Base-by-base conservation (phyloP, 1,140 invertebrate species). In the Nephotettix cincticeps region DNA sequence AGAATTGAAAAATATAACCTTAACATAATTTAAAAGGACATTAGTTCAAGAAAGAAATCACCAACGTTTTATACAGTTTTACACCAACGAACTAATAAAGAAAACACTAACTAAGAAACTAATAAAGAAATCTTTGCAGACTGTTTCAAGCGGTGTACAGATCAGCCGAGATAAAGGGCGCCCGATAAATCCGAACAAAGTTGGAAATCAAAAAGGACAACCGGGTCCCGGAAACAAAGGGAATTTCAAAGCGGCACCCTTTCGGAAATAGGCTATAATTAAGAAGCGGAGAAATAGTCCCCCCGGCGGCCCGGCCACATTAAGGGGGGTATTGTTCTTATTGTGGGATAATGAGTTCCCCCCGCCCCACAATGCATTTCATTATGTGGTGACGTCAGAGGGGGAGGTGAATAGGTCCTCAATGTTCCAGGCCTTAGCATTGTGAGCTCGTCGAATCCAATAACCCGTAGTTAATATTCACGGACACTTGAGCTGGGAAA, bases 321-420 rank as follows among this genome's bases (percentile, higher is more conserved):
- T 67, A 67, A 67, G 64, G 64, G 64, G 4, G 30, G 64, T 67
- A 67, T 67, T 67, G 64, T 67, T 67, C 64, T 67, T 67, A 67
- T 67, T 67, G 64, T 67, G 64, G 13, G 30, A 30, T 67, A 45
- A 67, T 67, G 64, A 67, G 64, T 19, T 45, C 32, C 32, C 40
- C 32, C 64, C 32, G 17, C 19, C 64, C 64, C 64, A 67, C 64
- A 67, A 67, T 67, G 64, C 64, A 67, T 67, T 67, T 67, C 64
- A 67, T 67, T 67, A 67, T 67, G 23, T 40, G 64, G 30, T 67
- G 64, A 67, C 64, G 64, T 67, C 64, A 67, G 23, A 3, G 32
- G 40, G 64, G 32, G 27, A 67, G 27, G 40, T 67, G 32, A 67
- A 67, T 67, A 67, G 64, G 64, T 61, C 56, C 56, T 61, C 56